A percentile compares a stretch with the other conserved stretches of the same genome.
Evolutionary conservation across 1,140 invertebrate species (phyloP).

Genomic region (Cecropterus lyciades): DNA sequence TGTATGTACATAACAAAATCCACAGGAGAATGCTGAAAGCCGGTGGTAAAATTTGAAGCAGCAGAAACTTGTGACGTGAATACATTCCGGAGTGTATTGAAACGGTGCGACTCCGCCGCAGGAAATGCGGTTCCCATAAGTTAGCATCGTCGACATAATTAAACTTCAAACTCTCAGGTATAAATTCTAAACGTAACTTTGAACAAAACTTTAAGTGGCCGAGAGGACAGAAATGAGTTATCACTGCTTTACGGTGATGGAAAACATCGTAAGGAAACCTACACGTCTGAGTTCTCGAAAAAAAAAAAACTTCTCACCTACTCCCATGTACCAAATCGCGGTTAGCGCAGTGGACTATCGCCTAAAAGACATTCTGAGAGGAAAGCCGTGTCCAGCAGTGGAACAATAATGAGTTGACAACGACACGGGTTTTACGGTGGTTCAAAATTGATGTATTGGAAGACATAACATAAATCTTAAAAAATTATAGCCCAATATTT

Average conservation of each 20-base stretch:
- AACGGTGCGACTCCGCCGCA: slow-evolving; percentile 17
- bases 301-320: no score
- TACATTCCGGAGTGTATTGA: slow-evolving; percentile 41
- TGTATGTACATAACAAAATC: slow-evolving; percentile 1
- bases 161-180: slow-evolving; percentile 4
- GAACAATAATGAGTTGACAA: no score
- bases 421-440: no score
- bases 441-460: no score
- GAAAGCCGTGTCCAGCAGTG: no score
- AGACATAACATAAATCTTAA: background rate
- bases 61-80: slow-evolving; percentile 41
- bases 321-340: no score
- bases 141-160: slow-evolving; percentile 26
- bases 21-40: slow-evolving; percentile 6
- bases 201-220: background rate
- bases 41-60: slow-evolving; percentile 22
- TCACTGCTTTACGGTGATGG: no score
- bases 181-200: background rate
- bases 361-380: no score
- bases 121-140: slow-evolving; percentile 15
- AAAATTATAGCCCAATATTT: background rate
- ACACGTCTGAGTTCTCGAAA: no score
- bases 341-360: no score
- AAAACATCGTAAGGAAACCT: no score
- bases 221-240: no score